These are phyloP conservation scores for Parthenolecanium corni DNA, from an alignment of 2,888 invertebrate species.

Conservation along the genomic window DNA sequence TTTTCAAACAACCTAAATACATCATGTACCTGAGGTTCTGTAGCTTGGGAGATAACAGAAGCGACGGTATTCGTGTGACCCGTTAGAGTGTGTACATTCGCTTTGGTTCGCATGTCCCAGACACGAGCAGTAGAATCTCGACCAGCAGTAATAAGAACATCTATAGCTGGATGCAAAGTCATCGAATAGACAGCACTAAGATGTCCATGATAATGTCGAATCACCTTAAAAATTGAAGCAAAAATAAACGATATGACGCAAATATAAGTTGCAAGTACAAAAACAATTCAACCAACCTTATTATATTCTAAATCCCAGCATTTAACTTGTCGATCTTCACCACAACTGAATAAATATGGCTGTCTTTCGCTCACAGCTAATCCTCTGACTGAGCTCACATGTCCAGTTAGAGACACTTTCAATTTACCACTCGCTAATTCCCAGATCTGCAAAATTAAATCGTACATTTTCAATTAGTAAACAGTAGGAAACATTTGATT, in stretches of 20 bases:
- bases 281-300: slow-evolving; percentile 49
- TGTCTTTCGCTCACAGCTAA: slow-evolving; percentile 86
- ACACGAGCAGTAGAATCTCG: slow-evolving; percentile 92
- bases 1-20: background rate
- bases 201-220: slow-evolving; percentile 98
- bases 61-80: slow-evolving; percentile 98
- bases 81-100: slow-evolving; percentile 88
- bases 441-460: slow-evolving; percentile 59
- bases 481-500: background rate
- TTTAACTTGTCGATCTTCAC: slow-evolving; percentile 97
- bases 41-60: slow-evolving; percentile 80
- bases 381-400: slow-evolving; percentile 94
- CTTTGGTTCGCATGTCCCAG: slow-evolving; percentile 99
- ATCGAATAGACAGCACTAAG: slow-evolving; percentile 90
- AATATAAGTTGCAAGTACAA: background rate
- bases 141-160: slow-evolving; percentile 86
- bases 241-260: background rate
- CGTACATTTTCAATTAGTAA: background rate
- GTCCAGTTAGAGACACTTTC: slow-evolving; percentile 94
- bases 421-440: slow-evolving; percentile 90
- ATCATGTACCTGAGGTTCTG: slow-evolving; percentile 69
- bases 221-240: slow-evolving; percentile 47
- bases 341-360: slow-evolving; percentile 96
- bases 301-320: slow-evolving; percentile 99
- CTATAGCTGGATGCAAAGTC: slow-evolving; percentile 87